Conservation (phyloP, 2,888 invertebrate genomes). For the Acanthosepion pharaonis region DNA sequence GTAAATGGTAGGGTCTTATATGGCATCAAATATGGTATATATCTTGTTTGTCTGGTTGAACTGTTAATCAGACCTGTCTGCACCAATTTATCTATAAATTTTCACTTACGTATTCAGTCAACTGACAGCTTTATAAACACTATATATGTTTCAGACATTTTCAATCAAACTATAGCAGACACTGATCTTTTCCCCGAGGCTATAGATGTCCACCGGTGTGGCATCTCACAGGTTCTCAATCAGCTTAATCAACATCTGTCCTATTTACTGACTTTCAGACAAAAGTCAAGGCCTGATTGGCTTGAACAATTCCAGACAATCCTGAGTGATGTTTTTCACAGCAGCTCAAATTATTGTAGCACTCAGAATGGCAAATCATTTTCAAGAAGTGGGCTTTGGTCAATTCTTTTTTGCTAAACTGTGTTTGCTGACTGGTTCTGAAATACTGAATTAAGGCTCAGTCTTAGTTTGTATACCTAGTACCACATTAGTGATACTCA, state of each 20-base stretch:
- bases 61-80: not conserved
- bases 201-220: not conserved
- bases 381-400: not conserved
- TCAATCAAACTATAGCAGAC: not conserved
- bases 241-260: not conserved
- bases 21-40: no score
- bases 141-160: not conserved
- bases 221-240: not conserved
- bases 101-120: not conserved
- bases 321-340: not conserved
- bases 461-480: no score
- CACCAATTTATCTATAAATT: not conserved
- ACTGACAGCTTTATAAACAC: not conserved
- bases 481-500: no score
- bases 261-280: not conserved
- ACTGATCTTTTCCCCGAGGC: not conserved
- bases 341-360: not conserved
- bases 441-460: not conserved
- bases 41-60: no score
- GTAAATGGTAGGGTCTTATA: no score
- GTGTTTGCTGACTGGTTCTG: not conserved
- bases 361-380: not conserved
- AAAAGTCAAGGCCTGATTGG: not conserved
- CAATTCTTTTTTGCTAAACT: not conserved
- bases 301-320: constrained; percentile 2